Base-by-base conservation (phyloP, 2,113 vertebrate genomes). In the Pachycephala philippinensis region DNA sequence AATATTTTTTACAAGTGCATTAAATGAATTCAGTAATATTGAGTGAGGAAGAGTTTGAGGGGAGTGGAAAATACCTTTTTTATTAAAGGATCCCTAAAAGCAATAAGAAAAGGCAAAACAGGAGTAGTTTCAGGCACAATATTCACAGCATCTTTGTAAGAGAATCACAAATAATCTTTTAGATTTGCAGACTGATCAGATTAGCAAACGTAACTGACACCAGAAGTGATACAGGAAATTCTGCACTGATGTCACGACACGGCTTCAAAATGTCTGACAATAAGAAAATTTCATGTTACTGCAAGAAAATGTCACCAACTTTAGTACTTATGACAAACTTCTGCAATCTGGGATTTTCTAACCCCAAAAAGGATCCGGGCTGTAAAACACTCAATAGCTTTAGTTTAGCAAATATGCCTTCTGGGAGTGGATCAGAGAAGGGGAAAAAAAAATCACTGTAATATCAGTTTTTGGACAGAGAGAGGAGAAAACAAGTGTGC, bases 361-460 rank as follows among this genome's bases (percentile, higher is more conserved):
- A 39, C 11, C 11, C 4, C 13, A 12, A 63, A 40, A 66, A 47
- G 33, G 30, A 78, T 74, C 15, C n/a, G 33, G 45, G 7, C 22
- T 49, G 17, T 24, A 44, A 92, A 90, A 39, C 11, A n/a, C 35
- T 85, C 0, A 0, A 39, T 8, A 72, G 26, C 6, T 72, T 0
- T 52, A 23, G 75, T 82, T 68, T 31, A 75, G 15, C 16, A 87
- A 72, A 60, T 13, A 24, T 17, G 1, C 2, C 15, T 59, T n/a
- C n/a, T 44, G 44, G 23, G 17, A 31, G 16, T 17, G 42, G 44
- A 35, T 20, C 35, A 71, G 15, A 28, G 20, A 54, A 60, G 39
- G 39, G 37, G 33, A 30, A 90, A 83, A 84, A 42, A 3, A 79
- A 78, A 21, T 30, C 9, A 26, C 11, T 68, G 17, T 9, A 71